Evolutionary conservation across 2,797 vertebrate genomes (phyloP), one percentile per base, ranked within the genome.

Genomic region (Halcyon chelicuti): DNA sequence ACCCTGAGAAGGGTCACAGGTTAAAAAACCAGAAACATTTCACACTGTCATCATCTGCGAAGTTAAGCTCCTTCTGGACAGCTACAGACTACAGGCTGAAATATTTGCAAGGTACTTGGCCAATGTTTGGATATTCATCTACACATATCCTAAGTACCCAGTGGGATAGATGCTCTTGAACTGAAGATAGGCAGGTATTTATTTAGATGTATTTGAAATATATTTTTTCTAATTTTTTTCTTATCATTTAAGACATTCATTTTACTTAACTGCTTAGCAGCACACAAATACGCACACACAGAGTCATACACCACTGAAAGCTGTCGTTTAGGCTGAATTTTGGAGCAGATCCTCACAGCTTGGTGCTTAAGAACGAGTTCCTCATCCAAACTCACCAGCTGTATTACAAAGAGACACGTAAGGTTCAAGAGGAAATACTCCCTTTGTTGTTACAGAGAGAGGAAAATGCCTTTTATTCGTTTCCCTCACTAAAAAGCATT

Each of bases 401-500:
- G 19, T 76, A 87, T 88, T 78, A 93, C 83, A 76, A 76, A 86
- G 71, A 78, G 82, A 86, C 12, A 31, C 25, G 10, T 54, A 52
- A 89, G 21, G 58, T 70, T 94, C 73, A 83, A 70, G 44, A 70
- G 10, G 29, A 88, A 93, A 91, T n/a, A 11, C n/a, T 80, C n/a
- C 47, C 47, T 88, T 76, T 81, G 52, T 14, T 73, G 52, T 60
- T 91, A 78, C 17, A 88, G 57, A 75, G 33, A 55, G 47, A 57
- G 12, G 26, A 77, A 85, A 96, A 95, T 28, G n/a, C n/a, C 17
- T 86, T 25, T 81, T 42, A 83, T 49, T 88, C 60, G 40, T 96
- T 92, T 74, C 28, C 57, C 75, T 91, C 66, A 44, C 79, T 80
- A 86, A 87, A 94, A 92, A 33, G 7, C 63, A 63, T 91, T 93